These are phyloP conservation scores for Lacerta bilineata DNA, from an alignment of 2,797 vertebrate genomes.

Conservation along the genomic window DNA sequence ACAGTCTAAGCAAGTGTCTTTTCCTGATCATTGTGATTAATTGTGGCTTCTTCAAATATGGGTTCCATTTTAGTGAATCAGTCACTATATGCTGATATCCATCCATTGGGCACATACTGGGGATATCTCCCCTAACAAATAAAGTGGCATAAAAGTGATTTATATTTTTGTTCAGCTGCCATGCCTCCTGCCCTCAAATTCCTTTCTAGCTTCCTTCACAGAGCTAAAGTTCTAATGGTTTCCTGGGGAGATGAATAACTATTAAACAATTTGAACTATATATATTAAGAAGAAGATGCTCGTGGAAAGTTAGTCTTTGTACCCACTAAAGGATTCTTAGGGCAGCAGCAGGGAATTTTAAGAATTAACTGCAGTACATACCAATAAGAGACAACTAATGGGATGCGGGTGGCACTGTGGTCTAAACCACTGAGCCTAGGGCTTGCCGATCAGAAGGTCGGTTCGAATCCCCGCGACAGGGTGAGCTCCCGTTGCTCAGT, in stretches of 20 bases:
- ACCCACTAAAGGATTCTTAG: constrained; percentile 28
- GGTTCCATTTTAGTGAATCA: neutral
- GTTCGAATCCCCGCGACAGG: too few relatives aligned
- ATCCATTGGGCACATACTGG: too few relatives aligned
- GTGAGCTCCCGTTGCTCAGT: too few relatives aligned
- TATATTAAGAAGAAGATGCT: neutral
- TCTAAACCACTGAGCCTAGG: too few relatives aligned
- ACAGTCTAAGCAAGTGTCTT: neutral
- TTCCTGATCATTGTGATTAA: neutral
- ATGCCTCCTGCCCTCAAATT: neutral
- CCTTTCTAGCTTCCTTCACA: neutral
- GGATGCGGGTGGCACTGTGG: too few relatives aligned
- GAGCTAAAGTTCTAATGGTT: neutral
- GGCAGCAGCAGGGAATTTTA: neutral
- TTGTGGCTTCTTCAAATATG: neutral
- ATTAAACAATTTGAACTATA: neutral
- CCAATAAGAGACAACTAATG: constrained; percentile 11
- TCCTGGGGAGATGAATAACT: neutral
- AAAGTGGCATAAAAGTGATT: too few relatives aligned
- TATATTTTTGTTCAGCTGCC: too few relatives aligned
- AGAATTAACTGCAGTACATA: constrained; percentile 8
- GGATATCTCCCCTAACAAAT: too few relatives aligned
- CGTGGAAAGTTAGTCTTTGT: constrained; percentile 1
- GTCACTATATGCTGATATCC: too few relatives aligned
- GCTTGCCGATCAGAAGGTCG: too few relatives aligned